Base-by-base conservation (phyloP, 2,888 invertebrate genomes). In the Elegia similella region DNA sequence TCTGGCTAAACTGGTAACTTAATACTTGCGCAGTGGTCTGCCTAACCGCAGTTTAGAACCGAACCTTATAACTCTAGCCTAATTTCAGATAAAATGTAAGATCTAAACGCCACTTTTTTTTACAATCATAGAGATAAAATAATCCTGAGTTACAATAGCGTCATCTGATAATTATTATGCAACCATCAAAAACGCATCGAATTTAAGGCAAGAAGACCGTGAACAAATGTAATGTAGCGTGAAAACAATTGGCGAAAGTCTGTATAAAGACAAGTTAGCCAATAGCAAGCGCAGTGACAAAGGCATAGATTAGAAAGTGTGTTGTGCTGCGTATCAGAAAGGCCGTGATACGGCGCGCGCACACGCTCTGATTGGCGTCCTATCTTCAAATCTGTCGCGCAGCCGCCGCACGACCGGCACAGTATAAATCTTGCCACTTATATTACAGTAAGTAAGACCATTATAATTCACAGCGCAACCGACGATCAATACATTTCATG, bases 181-280 rank as follows among this genome's bases (percentile, higher is more conserved):
- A 87, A 87, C 67, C 61, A 58, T 62, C 68, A 58, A 66, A 73
- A 75, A 79, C 75, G 75, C 75, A 76, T 79, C 73, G 67, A 69
- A 75, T 78, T 82, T 70, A 71, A 73, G 70, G 71, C 77, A 69
- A 79, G 76, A 80, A 78, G 73, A 76, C 78, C 82, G 77, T 83
- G 79, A 81, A 84, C 73, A 80, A 76, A 81, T 78, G 78, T 84
- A 88, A 86, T 89, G 82, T 78, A 82, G 82, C 87, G 84, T 89
- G 88, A 88, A 90, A 89, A 90, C 91, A 90, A 90, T 90, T 82
- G 88, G 91, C 88, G 91, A 91, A 91, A 91, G 90, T 89, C 80
- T 78, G 79, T 80, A 80, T 82, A 82, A 80, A 69, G 72, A 75
- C 77, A 80, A 83, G 84, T 84, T 86, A 82, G 79, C 85, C 88